phyloP scores from a whole-genome alignment of 2,888 invertebrate species.

The Aethes cnicana region DNA sequence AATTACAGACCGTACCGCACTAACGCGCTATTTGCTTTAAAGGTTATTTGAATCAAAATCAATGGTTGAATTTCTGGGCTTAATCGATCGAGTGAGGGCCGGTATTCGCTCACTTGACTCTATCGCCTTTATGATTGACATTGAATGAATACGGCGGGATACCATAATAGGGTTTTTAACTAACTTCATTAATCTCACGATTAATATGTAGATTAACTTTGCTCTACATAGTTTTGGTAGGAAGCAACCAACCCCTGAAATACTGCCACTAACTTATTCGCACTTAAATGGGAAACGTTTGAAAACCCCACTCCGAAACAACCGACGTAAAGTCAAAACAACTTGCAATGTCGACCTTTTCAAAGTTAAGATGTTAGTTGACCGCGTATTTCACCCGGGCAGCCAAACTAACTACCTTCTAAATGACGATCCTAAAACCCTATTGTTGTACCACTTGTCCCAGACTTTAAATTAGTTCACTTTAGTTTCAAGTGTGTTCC shows the following conservation, averaged over 20 bases:
- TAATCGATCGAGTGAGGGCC: too few relatives aligned
- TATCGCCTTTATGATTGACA: too few relatives aligned
- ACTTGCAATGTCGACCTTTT: constrained; percentile 25
- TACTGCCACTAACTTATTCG: not conserved
- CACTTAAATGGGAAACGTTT: constrained; percentile 5
- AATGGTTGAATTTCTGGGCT: not conserved
- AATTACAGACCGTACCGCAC: not conserved
- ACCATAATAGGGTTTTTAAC: too few relatives aligned
- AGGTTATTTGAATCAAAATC: not conserved
- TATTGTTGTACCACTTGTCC: constrained; percentile 24
- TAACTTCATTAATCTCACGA: too few relatives aligned
- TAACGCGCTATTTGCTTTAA: not conserved
- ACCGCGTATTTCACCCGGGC: constrained; percentile 13
- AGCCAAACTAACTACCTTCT: constrained; percentile 23
- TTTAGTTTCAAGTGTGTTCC: constrained; percentile 24
- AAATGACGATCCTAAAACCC: constrained; percentile 26
- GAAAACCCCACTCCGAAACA: constrained; percentile 9
- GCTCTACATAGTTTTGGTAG: too few relatives aligned
- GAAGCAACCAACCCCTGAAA: too few relatives aligned
- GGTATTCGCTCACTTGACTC: too few relatives aligned
- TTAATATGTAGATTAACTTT: too few relatives aligned
- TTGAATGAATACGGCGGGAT: too few relatives aligned
- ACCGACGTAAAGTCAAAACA: constrained; percentile 17
- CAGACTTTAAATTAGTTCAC: constrained; percentile 28
- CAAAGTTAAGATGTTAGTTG: constrained; percentile 24